Base-by-base conservation (phyloP, 2,888 invertebrate genomes). In the Drosophila gaucha region DNA sequence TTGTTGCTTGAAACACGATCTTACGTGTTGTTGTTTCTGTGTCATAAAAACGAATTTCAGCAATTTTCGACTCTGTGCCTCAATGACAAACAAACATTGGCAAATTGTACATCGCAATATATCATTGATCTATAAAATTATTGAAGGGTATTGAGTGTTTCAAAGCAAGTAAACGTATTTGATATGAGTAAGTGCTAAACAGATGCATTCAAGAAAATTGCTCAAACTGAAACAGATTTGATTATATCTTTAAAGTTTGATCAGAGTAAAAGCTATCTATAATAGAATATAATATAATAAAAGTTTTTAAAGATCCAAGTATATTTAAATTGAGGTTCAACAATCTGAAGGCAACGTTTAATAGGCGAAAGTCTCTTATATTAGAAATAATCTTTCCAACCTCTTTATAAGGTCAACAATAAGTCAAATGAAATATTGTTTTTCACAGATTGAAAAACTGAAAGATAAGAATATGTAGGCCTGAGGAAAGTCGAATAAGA, bases 1-100 rank as follows among this genome's bases (percentile, higher is more conserved):
- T 80, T 86, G 85, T 64, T 52, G 55, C 64, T 60, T 49, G 64
- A 18, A 67, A 68, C 58, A 50, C 55, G 67, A 72, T 76, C 39
- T 57, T 41, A 55, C 58, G 20, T 44, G 14, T 30, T 63, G 38
- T 30, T 31, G 39, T 16, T 33, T 30, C n/a, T 18, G 9, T 22
- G 39, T 20, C 54, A 60, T 56, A 30, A 57, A 73, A 60, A 55
- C 18, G n/a, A 24, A 35, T 58, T 41, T 39, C 33, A 52, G 55
- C 74, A 74, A 57, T 56, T 71, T 72, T 41, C 16, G 9, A 31
- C 10, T 16, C 16, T 30, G 22, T 6, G 41, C 6, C 60, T 67
- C 74, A 71, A 71, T 73, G 74, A 14, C 47, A 44, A n/a, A 8
- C 12, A 31, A 39, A 10, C 8, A 38, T n/a, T n/a, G n/a, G n/a